Percentiles rank a stretch among this genome's conserved stretches.
These are phyloP conservation scores for Enhydra lutris DNA, from an alignment of 2,113 vertebrate genomes.

Conservation along the genomic window DNA sequence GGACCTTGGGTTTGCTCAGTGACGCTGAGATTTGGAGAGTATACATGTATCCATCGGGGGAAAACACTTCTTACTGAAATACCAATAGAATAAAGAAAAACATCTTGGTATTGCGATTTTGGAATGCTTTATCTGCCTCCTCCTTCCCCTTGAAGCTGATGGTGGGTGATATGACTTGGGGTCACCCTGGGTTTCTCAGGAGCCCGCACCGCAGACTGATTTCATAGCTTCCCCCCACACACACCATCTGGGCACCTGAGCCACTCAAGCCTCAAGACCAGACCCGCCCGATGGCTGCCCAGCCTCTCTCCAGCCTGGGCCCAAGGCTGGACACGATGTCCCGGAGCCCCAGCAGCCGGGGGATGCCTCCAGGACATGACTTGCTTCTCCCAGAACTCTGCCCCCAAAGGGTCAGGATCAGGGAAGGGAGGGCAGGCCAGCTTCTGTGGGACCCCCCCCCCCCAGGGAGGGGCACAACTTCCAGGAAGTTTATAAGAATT, in stretches of 20 bases:
- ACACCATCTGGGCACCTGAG: neutral
- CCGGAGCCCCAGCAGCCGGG: neutral
- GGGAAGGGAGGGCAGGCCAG: neutral
- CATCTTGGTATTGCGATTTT: neutral
- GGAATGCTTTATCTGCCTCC: neutral
- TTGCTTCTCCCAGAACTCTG: neutral
- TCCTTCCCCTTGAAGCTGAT: neutral
- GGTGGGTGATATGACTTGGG: neutral
- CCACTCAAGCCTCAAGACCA: neutral
- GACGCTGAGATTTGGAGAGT: neutral
- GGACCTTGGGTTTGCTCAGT: neutral
- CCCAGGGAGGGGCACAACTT: neutral
- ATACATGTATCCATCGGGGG: rapidly evolving
- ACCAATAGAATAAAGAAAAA: neutral
- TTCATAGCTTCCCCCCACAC: neutral
- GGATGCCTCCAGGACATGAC: too few relatives aligned
- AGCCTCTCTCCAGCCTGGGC: neutral
- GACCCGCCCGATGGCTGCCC: neutral
- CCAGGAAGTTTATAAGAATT: neutral
- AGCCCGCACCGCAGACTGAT: neutral
- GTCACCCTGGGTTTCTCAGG: neutral
- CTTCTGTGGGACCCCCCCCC: neutral
- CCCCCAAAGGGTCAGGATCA: neutral
- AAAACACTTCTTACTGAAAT: neutral
- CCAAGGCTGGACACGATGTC: neutral